These are phyloP conservation scores for Apamea anceps DNA, from an alignment of 2,888 invertebrate genomes.

Conservation along the genomic window DNA sequence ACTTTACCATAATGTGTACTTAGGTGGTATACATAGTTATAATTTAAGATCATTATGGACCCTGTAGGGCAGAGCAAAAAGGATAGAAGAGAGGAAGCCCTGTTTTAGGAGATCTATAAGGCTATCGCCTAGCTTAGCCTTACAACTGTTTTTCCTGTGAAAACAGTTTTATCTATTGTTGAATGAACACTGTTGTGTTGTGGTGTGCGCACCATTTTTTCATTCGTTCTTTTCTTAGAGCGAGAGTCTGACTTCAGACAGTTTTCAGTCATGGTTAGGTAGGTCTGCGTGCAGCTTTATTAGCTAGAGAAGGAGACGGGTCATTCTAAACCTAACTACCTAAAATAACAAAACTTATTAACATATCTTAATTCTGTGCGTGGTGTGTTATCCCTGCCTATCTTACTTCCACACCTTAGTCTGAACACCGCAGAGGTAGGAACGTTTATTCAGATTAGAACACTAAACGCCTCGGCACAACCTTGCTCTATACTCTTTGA, in stretches of 20 bases:
- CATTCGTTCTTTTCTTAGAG: background rate
- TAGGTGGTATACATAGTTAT: no score
- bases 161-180: background rate
- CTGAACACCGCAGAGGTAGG: background rate
- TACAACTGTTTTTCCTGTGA: background rate
- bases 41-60: no score
- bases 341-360: background rate
- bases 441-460: constrained; percentile 31
- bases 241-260: background rate
- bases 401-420: background rate
- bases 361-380: background rate
- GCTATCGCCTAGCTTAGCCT: background rate
- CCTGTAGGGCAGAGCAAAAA: no score
- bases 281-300: background rate
- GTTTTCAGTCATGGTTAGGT: background rate
- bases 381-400: background rate
- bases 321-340: background rate
- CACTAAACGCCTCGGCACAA: constrained; percentile 24
- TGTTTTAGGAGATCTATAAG: no score
- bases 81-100: no score
- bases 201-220: background rate
- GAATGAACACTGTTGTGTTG: background rate
- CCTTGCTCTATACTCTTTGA: background rate
- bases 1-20: no score
- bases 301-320: background rate